These are phyloP conservation scores for Phalanger gymnotis DNA, from an alignment of 2,797 vertebrate species.

Conservation along the genomic window DNA sequence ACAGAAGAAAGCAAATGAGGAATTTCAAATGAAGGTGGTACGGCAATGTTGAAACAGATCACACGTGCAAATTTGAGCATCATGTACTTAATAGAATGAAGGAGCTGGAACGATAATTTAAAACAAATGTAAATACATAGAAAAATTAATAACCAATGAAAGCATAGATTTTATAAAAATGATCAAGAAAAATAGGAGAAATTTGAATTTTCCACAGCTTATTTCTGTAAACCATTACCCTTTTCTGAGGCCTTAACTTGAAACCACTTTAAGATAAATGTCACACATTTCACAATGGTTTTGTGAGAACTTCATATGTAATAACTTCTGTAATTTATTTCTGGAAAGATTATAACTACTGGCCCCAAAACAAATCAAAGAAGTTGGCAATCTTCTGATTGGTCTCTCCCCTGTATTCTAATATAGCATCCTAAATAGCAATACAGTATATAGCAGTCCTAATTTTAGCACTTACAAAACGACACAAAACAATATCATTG, in stretches of 20 bases:
- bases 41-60: not conserved
- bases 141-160: not conserved
- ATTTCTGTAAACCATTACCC: not conserved
- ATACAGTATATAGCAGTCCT: not conserved
- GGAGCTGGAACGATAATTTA: not conserved
- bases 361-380: conserved; percentile 1
- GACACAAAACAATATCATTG: not conserved
- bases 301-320: not conserved
- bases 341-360: not conserved
- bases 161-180: not conserved
- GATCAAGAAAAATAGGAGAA: not conserved
- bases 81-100: not conserved
- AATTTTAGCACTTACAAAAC: not conserved
- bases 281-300: not conserved
- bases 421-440: not conserved
- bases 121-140: not conserved
- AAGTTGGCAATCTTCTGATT: conserved; percentile 1
- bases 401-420: conserved; percentile 14
- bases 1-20: not conserved
- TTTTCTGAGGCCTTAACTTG: not conserved
- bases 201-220: not conserved
- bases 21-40: not conserved
- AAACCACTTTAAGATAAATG: not conserved
- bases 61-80: not conserved
- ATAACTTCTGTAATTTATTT: conserved; percentile 6